Conservation (phyloP, 2,888 invertebrate genomes). For the Cephonodes hylas region DNA sequence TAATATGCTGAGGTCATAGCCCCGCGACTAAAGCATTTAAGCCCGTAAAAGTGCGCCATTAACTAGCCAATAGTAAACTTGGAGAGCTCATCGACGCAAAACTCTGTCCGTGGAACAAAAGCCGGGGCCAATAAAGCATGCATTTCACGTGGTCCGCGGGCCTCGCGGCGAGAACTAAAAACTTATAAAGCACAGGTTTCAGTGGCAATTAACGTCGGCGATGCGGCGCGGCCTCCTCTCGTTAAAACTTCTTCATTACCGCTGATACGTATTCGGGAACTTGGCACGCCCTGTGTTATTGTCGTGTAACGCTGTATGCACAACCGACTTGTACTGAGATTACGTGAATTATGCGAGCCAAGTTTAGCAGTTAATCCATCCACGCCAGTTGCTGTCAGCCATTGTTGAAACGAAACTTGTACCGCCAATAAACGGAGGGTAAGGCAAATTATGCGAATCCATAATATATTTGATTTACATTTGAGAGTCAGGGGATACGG, state of each 20-base stretch:
- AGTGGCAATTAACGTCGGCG: conserved; percentile 40
- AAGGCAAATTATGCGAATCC: too few species aligned
- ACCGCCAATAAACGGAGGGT: too few species aligned
- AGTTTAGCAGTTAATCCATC: neutral
- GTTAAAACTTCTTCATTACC: conserved; percentile 28
- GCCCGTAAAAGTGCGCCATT: neutral
- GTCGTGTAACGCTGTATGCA: neutral
- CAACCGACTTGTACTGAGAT: neutral
- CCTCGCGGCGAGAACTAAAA: conserved; percentile 17
- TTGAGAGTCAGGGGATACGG: too few species aligned
- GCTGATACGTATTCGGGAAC: neutral
- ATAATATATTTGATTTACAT: too few species aligned
- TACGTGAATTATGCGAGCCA: neutral
- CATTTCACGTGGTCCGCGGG: neutral
- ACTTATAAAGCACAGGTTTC: conserved; percentile 33
- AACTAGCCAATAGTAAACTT: neutral
- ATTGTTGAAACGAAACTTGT: too few species aligned
- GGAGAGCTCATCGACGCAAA: neutral
- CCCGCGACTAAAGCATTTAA: neutral
- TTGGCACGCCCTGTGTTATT: neutral
- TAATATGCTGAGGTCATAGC: neutral
- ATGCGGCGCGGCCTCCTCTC: neutral
- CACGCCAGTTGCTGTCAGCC: too few species aligned
- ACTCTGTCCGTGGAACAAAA: neutral
- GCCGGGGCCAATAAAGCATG: conserved; percentile 1